Base-by-base conservation (phyloP, 1,140 invertebrate species). In the Drosophila teissieri region DNA sequence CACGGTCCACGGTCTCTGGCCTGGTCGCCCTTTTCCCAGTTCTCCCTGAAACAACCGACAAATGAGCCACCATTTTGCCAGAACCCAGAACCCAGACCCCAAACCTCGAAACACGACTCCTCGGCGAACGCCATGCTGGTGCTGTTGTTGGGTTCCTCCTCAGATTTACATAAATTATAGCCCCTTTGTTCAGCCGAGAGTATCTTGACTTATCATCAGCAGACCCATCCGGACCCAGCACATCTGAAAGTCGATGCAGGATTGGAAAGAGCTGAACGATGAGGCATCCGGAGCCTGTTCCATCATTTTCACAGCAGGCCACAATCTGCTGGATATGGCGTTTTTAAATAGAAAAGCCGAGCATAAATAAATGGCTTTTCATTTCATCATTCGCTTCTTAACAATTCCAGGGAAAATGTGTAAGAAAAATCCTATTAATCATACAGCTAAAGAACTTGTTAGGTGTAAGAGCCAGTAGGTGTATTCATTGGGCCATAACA, bases 91-190 rank as follows among this genome's bases (percentile, higher is more conserved):
- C 45, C 24, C 62, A 31, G 72, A 56, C 77, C 77, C 83, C 57
- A 48, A 56, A 63, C 70, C 45, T 36, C 56, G 62, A 62, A 64
- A 64, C 36, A 61, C 61, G 45, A 64, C 64, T 61, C 49, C 42
- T 53, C 49, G 65, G 58, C 67, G 60, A 58, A 51, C 57, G 69
- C 60, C 67, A 89, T 73, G 80, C 76, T 89, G 84, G 73, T 77
- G 52, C 53, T 44, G 55, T 40, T 40, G 36, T 19, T 22, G 53
- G 67, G 42, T 51, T 52, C 52, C 57, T 73, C 52, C 61, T 67
- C 55, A 55, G 45, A 82, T 88, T 88, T 82, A 83, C 83, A 88
- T 86, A 82, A 86, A 82, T 88, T 88, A 83, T 83, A 77, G 53
- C 57, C 78, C 85, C 52, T 62, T 86, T 89, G 56, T 72, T 19